These are phyloP conservation scores for Muntiacus reevesi DNA, from an alignment of 2,113 vertebrate species.

Conservation along the genomic window DNA sequence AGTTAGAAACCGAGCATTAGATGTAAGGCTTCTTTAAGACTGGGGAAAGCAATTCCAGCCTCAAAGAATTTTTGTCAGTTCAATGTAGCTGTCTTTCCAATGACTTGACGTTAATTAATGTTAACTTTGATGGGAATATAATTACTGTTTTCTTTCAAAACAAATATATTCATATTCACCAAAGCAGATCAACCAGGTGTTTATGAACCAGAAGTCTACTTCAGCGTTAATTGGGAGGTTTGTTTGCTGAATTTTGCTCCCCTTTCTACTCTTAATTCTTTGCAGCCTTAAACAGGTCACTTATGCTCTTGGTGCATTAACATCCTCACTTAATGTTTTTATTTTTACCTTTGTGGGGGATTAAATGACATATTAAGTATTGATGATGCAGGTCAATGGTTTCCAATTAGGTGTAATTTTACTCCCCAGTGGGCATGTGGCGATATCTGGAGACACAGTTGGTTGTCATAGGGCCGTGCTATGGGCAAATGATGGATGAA, in stretches of 20 bases:
- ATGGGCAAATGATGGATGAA: background rate
- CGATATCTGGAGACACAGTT: background rate
- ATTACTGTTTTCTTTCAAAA: slow-evolving; percentile 17
- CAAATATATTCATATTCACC: background rate
- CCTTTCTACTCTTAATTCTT: background rate
- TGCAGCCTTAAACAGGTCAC: background rate
- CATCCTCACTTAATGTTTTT: background rate
- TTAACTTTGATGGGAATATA: slow-evolving; percentile 39
- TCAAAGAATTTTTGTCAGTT: slow-evolving; percentile 25
- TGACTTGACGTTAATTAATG: slow-evolving; percentile 32
- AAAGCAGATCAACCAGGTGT: slow-evolving; percentile 1
- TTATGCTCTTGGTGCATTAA: background rate
- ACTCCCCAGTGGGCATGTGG: background rate
- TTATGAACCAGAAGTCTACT: background rate
- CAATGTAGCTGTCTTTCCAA: background rate
- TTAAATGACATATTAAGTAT: background rate
- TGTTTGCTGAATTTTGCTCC: background rate
- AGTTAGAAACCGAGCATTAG: background rate
- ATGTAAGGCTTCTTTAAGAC: background rate
- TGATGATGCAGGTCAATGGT: background rate
- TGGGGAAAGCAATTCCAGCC: background rate
- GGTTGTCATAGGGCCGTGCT: background rate
- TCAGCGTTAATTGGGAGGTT: background rate
- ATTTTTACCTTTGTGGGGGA: background rate
- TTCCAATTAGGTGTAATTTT: background rate